Conservation (phyloP, 2,797 vertebrate genomes). For the Danio kyathit region DNA sequence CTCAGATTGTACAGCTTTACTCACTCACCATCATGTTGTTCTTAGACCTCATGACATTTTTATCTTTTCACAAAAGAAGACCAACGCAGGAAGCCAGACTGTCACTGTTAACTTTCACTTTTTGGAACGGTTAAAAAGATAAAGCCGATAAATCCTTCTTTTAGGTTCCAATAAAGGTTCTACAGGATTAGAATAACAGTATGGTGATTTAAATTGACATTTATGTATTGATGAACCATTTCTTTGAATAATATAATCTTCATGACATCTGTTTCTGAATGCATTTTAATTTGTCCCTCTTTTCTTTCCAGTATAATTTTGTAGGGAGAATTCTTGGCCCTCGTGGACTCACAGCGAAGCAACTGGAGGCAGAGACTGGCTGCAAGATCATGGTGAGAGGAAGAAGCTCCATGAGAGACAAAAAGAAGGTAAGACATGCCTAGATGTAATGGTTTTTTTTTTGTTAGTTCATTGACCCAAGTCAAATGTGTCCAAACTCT, state of each 20-base stretch:
- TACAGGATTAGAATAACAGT: neutral
- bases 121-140: neutral
- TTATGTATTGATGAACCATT: neutral
- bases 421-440: slow-evolving; percentile 81
- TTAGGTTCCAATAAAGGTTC: neutral
- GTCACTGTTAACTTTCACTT: neutral
- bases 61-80: neutral
- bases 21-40: neutral
- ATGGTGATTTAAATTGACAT: neutral
- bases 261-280: slow-evolving; percentile 44
- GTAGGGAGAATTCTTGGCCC: slow-evolving; percentile 86
- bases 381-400: slow-evolving; percentile 90
- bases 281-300: slow-evolving; percentile 39
- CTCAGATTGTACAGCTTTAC: no score
- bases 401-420: slow-evolving; percentile 88
- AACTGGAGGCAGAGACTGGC: slow-evolving; percentile 86
- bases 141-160: neutral
- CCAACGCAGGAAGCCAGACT: neutral
- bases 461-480: no score
- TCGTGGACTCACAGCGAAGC: slow-evolving; percentile 85
- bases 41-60: neutral
- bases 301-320: slow-evolving; percentile 83
- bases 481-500: no score
- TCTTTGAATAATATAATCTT: neutral
- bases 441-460: neutral